phyloP scores from a whole-genome alignment of 2,888 invertebrate species.

The Phaonia tiefii region DNA sequence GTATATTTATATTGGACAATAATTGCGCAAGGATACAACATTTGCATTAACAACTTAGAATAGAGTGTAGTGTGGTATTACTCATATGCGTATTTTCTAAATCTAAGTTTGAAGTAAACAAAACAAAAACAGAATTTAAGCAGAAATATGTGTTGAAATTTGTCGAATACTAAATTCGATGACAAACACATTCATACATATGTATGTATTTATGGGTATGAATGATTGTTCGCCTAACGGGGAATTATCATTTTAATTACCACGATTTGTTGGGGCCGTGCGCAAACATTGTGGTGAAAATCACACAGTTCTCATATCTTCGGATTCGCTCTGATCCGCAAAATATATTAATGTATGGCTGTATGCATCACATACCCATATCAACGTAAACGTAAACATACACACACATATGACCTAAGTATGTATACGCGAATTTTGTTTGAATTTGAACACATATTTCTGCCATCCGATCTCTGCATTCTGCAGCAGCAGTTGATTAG shows the following conservation, averaged over 20 bases:
- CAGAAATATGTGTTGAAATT: constrained; percentile 61
- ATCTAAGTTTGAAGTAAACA: not conserved
- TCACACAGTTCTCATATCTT: too few species aligned
- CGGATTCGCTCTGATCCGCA: not conserved
- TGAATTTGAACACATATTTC: constrained; percentile 16
- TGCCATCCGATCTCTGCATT: too few species aligned
- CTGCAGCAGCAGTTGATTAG: not conserved
- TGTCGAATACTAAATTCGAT: not conserved
- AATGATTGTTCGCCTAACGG: too few species aligned
- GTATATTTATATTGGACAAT: constrained; percentile 7
- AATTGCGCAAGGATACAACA: not conserved
- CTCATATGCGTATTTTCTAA: constrained; percentile 27
- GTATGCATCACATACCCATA: not conserved
- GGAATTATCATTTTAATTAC: not conserved
- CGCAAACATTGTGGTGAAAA: too few species aligned
- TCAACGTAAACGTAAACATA: not conserved
- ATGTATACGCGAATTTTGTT: not conserved
- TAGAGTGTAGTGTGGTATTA: constrained; percentile 62
- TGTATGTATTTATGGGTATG: too few species aligned
- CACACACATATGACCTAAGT: too few species aligned
- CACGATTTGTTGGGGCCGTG: constrained; percentile 40
- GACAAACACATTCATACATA: too few species aligned
- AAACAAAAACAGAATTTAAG: constrained; percentile 33
- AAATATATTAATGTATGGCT: not conserved
- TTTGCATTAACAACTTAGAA: constrained; percentile 17